Conservation (phyloP, 1,140 invertebrate genomes). For the Xylocopa sonorina region DNA sequence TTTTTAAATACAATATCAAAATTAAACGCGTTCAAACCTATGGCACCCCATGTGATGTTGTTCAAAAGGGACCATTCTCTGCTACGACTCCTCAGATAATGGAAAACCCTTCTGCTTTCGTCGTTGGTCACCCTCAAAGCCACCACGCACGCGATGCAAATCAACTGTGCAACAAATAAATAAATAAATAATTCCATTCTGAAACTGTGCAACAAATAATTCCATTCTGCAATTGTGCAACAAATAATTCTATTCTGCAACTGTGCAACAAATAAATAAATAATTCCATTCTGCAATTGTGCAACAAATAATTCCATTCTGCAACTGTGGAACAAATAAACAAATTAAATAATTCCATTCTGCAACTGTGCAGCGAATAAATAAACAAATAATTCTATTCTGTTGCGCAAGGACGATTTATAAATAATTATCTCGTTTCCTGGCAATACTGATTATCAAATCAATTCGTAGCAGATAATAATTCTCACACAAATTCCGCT, state of each 20-base stretch:
- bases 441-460: not conserved
- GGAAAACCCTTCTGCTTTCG: slow-evolving; percentile 85
- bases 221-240: no score
- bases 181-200: no score
- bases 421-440: not conserved
- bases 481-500: not conserved
- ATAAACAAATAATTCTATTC: no score
- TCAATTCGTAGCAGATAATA: not conserved
- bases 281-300: no score
- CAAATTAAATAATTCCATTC: slow-evolving; percentile 30
- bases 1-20: no score
- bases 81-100: slow-evolving; percentile 87
- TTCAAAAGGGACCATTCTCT: slow-evolving; percentile 89
- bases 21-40: slow-evolving; percentile 82
- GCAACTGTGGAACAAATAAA: no score
- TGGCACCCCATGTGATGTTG: slow-evolving; percentile 87
- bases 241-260: no score
- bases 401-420: not conserved
- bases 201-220: no score
- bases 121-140: slow-evolving; percentile 87
- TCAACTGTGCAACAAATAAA: slow-evolving; percentile 80
- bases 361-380: not conserved
- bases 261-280: no score
- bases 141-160: slow-evolving; percentile 86
- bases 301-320: no score